Evolutionary conservation across 2,888 invertebrate species (phyloP), one percentile per base, ranked within the genome.

Genomic region (Steinernema scapterisci): DNA sequence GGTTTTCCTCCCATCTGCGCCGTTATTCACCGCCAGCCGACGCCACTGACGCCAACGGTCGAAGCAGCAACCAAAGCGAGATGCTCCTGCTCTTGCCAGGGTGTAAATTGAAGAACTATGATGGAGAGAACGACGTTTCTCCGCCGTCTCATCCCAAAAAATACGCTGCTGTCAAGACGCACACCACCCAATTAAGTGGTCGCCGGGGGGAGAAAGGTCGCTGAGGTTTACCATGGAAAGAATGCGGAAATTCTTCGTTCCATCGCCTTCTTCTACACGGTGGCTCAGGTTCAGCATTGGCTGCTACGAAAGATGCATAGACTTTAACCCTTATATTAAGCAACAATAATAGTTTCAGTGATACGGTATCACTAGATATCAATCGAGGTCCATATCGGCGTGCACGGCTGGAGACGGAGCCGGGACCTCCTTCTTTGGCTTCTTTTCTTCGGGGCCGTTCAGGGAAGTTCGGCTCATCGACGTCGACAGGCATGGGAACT

Each of bases 381-480:
- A 73, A n/a, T 73, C 73, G 1, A 73, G 73, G 43, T 73, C 73
- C 73, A 73, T 73, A 19, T 73, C 73, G 9, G 54, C n/a, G 13
- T 73, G 71, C 9, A 38, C 23, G 7, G 16, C 70, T 1, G 73
- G n/a, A 3, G 21, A 23, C 43, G 71, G 44, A 25, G 70, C 38
- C 5, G 73, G 71, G 9, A n/a, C 45, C 3, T 71, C 63, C 6
- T 21, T 63, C 19, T 63, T 63, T n/a, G 63, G 25, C 54, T 51
- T 51, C 25, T 73, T 51, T 25, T 56, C 73, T 9, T 73, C 73
- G 13, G 54, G 45, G 43, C 71, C 73, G 31, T 23, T 52, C 52
- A 52, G 23, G 63, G 63, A 63, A 6, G 38, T 16, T 1, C 63
- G 63, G 16, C 63, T 63, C 63, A 63, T 27, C 7, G 63, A 63